A percentile compares a stretch with the other conserved stretches of the same genome.
phyloP scores from a whole-genome alignment of 2,888 invertebrate species.

The Cryptophagus acutangulus region DNA sequence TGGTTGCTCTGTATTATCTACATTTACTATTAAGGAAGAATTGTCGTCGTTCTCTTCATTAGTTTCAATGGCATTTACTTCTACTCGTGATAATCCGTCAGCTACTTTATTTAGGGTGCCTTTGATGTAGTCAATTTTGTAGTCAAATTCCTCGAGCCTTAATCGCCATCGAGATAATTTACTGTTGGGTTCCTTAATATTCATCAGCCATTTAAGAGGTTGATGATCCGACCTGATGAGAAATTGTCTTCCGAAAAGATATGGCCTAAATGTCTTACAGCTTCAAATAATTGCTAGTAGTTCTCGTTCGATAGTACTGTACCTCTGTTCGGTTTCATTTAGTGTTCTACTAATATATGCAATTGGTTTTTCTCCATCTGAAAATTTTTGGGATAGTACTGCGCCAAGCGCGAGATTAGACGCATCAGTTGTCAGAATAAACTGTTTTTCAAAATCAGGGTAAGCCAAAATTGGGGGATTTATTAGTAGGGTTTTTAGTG shows the following conservation, averaged over 20 bases:
- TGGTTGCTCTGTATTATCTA: too few relatives aligned
- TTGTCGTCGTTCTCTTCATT: background rate
- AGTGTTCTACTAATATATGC: conserved; percentile 25
- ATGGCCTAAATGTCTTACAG: conserved; percentile 17
- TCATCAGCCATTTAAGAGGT: conserved; percentile 29
- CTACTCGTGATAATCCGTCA: conserved; percentile 15
- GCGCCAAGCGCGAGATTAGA: conserved; percentile 25
- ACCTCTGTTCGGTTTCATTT: conserved; percentile 19
- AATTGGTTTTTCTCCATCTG: conserved; percentile 22
- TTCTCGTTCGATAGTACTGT: conserved; percentile 27
- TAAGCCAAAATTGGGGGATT: conserved; percentile 18
- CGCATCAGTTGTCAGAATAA: conserved; percentile 27
- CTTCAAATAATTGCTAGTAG: conserved; percentile 26
- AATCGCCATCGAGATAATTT: conserved; percentile 34
- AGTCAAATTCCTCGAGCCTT: conserved; percentile 33
- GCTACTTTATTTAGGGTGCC: conserved; percentile 25
- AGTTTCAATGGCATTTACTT: conserved; percentile 12
- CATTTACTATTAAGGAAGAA: background rate
- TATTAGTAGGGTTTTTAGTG: conserved; percentile 13
- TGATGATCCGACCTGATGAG: conserved; percentile 36
- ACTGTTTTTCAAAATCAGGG: conserved; percentile 24
- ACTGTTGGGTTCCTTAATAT: conserved; percentile 28
- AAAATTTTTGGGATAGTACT: conserved; percentile 21
- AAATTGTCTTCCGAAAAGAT: conserved; percentile 28
- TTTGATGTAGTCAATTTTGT: conserved; percentile 28